Evolutionary conservation across 1,140 invertebrate genomes (phyloP), one percentile per base, ranked within the genome.

Genomic region (Bombyx mandarina): DNA sequence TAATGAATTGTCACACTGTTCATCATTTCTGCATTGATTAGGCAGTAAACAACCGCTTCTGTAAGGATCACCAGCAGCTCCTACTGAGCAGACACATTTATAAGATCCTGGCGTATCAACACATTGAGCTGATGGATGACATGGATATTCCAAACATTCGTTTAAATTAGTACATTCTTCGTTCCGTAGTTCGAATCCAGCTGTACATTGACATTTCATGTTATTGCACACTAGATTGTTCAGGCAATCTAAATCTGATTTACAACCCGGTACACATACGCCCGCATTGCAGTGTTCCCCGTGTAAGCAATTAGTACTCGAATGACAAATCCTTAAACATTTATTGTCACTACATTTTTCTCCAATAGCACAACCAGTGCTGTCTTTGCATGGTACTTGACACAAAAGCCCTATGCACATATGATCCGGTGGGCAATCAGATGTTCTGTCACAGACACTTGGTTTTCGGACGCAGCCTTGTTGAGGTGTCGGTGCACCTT

Each of bases 261-360:
- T 92, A 71, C 96, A 98, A 1, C 96, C 96, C 6, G 92, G 89
- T 73, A 93, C 91, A 70, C 96, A 98, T 26, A 91, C 90, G 45
- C 95, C 95, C 64, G 93, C 92, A 65, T 86, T 91, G 69, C 96
- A 97, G 48, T 97, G 91, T 89, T 97, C 96, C 55, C 96, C 96
- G 7, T 93, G 92, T 58, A 96, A 87, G 66, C 96, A 98, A 71
- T 97, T 97, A 67, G 93, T 94, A 72, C 96, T 96, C 4, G 93
- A 92, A 71, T 96, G 96, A 75, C 96, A 98, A 43, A 97, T 90
- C 88, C 96, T 96, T 10, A 93, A 89, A 66, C 95, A 97, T 43
- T 93, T 90, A 61, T 91, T 93, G 57, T 93, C 92, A 54, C 90
- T 90, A 68, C 96, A 97, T 52, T 93, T 91, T 86, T 97, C 96